These are phyloP conservation scores for Drosophila saltans DNA, from an alignment of 1,140 invertebrate genomes.

Conservation along the genomic window DNA sequence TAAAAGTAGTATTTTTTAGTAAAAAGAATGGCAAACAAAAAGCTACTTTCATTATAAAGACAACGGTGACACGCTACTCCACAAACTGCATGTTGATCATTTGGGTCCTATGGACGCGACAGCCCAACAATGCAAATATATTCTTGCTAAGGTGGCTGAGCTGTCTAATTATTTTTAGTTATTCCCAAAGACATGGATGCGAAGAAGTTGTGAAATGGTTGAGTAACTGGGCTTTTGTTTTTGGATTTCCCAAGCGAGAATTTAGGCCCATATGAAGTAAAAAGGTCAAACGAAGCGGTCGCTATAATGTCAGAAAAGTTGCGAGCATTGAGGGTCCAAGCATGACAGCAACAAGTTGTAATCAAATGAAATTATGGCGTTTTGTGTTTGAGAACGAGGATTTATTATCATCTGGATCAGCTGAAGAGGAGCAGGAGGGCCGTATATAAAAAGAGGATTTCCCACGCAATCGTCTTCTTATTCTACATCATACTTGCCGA, in stretches of 20 bases:
- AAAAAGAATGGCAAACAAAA: slow-evolving; percentile 76
- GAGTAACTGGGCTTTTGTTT: not conserved
- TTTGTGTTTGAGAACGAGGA: not conserved
- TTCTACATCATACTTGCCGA: too few species aligned
- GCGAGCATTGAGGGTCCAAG: not conserved
- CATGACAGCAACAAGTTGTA: not conserved
- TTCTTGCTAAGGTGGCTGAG: slow-evolving; percentile 75
- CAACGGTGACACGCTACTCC: slow-evolving; percentile 30
- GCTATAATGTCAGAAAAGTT: not conserved
- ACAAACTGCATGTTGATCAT: slow-evolving; percentile 40
- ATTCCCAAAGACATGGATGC: not conserved
- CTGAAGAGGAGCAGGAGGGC: slow-evolving; percentile 17
- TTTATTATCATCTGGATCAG: slow-evolving; percentile 14
- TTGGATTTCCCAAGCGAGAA: not conserved
- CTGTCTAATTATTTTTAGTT: not conserved
- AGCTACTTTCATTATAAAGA: slow-evolving; percentile 68
- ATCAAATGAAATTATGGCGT: slow-evolving; percentile 7
- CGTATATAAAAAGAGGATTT: not conserved
- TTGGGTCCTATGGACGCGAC: slow-evolving; percentile 63
- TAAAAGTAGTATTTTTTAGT: slow-evolving; percentile 5
- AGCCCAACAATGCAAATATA: slow-evolving; percentile 78
- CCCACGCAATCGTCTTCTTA: too few species aligned
- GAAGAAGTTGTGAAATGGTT: not conserved
- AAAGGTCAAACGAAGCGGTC: not conserved
- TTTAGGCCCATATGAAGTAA: slow-evolving; percentile 2